phyloP scores from a whole-genome alignment of 1,140 invertebrate genomes.

The Drosophila kepulauana region DNA sequence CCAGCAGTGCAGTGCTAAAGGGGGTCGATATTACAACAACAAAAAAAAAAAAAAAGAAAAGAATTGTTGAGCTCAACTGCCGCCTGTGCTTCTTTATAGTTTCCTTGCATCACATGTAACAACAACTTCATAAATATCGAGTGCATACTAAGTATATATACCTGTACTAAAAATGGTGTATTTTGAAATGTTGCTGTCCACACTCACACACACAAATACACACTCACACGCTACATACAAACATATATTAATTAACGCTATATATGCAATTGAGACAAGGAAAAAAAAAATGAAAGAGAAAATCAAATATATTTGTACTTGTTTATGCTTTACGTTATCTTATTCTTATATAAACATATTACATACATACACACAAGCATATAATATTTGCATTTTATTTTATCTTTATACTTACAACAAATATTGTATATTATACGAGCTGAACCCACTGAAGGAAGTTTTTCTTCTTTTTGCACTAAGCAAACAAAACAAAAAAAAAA shows the following conservation, averaged over 20 bases:
- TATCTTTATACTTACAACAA: conserved; percentile 67
- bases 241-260: conserved; percentile 50
- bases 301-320: conserved; percentile 56
- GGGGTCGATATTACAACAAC: neutral
- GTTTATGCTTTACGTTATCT: conserved; percentile 60
- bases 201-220: conserved; percentile 44
- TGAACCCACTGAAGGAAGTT: conserved; percentile 81
- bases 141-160: conserved; percentile 43
- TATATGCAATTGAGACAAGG: conserved; percentile 34
- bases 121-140: conserved; percentile 29
- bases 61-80: conserved; percentile 26
- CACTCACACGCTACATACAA: conserved; percentile 45
- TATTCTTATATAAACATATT: conserved; percentile 10
- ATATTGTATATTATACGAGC: conserved; percentile 72
- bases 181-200: conserved; percentile 77
- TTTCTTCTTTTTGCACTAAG: conserved; percentile 76
- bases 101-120: conserved; percentile 37
- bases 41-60: neutral
- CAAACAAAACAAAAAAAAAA: conserved; percentile 50
- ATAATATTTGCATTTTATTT: conserved; percentile 76
- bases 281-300: conserved; percentile 30
- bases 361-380: conserved; percentile 43
- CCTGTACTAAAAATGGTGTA: conserved; percentile 60
- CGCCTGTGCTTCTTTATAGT: conserved; percentile 46
- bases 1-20: conserved; percentile 17